Evolutionary conservation across 2,797 vertebrate species (phyloP).

Genomic region (Peromyscus eremicus): DNA sequence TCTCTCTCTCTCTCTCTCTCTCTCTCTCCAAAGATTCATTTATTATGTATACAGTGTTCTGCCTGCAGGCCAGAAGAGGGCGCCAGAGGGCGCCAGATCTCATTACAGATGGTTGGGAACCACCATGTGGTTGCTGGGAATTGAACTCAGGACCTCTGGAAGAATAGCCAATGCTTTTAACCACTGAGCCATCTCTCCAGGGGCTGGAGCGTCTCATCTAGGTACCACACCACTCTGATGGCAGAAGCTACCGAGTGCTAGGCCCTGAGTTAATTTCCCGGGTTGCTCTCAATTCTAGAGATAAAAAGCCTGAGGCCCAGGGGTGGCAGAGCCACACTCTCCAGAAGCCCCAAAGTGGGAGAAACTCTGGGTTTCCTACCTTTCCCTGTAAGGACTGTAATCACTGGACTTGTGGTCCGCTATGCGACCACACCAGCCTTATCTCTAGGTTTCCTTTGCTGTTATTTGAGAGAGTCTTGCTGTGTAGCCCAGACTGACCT

Average conservation of each 20-base stretch:
- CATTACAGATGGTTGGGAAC: too few relatives aligned
- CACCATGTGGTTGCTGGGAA: too few relatives aligned
- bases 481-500: neutral
- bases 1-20: too few relatives aligned
- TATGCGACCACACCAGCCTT: rapidly evolving
- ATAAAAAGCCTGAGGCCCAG: neutral
- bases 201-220: too few relatives aligned
- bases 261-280: neutral
- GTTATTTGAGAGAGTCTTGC: neutral
- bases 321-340: neutral
- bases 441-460: neutral
- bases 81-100: too few relatives aligned
- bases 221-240: neutral
- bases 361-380: neutral
- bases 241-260: neutral
- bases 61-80: too few relatives aligned
- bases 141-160: too few relatives aligned
- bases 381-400: neutral
- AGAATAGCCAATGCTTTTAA: too few relatives aligned
- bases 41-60: too few relatives aligned
- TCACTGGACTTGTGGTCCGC: neutral
- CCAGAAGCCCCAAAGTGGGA: neutral
- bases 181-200: too few relatives aligned
- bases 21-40: too few relatives aligned
- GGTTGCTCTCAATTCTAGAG: neutral